phyloP scores from a whole-genome alignment of 37 sponge, comb jelly and placozoan genomes.

The Theonella swinhoei region DNA sequence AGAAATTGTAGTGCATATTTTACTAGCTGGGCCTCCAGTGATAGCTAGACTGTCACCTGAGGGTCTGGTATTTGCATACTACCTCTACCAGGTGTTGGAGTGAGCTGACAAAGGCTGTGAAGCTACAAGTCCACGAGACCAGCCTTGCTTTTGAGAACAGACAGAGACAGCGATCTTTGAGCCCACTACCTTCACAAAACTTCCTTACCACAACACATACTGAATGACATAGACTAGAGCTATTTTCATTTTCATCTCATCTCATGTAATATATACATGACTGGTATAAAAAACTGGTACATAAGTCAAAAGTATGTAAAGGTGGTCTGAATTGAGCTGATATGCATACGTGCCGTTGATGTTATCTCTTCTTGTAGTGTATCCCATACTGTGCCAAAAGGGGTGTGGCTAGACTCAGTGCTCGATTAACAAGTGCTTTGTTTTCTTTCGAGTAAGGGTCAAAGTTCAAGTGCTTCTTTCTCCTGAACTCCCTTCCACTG shows the following conservation, averaged over 20 bases:
- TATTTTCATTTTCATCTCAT: too few relatives aligned
- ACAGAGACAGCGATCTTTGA: neutral
- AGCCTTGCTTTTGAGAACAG: constrained; percentile 40
- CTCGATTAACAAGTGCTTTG: constrained; percentile 33
- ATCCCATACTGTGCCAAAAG: constrained; percentile 34
- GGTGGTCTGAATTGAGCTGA: too few relatives aligned
- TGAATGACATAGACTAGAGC: too few relatives aligned
- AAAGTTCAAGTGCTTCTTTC: constrained; percentile 58
- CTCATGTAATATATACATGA: too few relatives aligned
- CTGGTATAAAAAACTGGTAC: too few relatives aligned
- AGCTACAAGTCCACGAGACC: constrained; percentile 13
- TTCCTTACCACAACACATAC: too few relatives aligned
- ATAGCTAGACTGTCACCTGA: too few relatives aligned
- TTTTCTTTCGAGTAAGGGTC: constrained; percentile 62
- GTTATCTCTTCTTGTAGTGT: constrained; percentile 15
- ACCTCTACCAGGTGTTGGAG: constrained; percentile 31
- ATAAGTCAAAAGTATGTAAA: too few relatives aligned
- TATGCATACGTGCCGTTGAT: too few relatives aligned
- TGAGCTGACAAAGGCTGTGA: constrained; percentile 5
- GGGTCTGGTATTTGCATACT: too few relatives aligned
- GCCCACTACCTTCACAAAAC: too few relatives aligned
- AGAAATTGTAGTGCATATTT: neutral
- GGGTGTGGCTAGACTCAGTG: constrained; percentile 26
- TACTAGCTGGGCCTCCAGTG: too few relatives aligned
- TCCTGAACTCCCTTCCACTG: constrained; percentile 34